phyloP scores from a whole-genome alignment of 2,888 invertebrate species.

The Stegophylla sp. region DNA sequence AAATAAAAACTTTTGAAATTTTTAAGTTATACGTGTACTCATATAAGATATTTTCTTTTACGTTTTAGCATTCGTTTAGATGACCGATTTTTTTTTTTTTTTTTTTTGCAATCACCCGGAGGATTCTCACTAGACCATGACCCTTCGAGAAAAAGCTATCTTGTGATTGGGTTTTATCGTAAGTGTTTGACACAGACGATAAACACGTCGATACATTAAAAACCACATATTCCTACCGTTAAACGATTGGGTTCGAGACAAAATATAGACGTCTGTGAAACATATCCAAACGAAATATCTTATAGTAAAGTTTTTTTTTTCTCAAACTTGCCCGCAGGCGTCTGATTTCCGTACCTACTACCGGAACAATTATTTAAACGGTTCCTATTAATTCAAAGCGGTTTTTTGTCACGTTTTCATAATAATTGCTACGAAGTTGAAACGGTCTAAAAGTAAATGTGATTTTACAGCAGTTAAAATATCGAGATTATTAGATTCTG shows the following conservation, averaged over 20 bases:
- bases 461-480: too few species aligned
- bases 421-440: too few species aligned
- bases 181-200: slow-evolving; percentile 25
- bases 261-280: background rate
- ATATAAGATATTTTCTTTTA: slow-evolving; percentile 6
- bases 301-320: too few species aligned
- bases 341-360: too few species aligned
- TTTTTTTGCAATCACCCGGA: slow-evolving; percentile 14
- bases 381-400: too few species aligned
- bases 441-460: too few species aligned
- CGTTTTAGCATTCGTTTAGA: background rate
- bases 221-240: slow-evolving; percentile 6
- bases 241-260: slow-evolving; percentile 30
- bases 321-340: too few species aligned
- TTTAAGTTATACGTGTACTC: background rate
- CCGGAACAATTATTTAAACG: too few species aligned
- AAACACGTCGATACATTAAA: slow-evolving; percentile 17
- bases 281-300: background rate
- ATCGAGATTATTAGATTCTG: too few species aligned
- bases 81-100: slow-evolving; percentile 25
- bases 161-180: slow-evolving; percentile 28
- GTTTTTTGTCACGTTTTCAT: too few species aligned
- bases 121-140: slow-evolving; percentile 41
- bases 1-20: background rate
- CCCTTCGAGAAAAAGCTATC: slow-evolving; percentile 9